Base-by-base conservation (phyloP, 2,797 vertebrate species). In the Acanthurus lineatus region DNA sequence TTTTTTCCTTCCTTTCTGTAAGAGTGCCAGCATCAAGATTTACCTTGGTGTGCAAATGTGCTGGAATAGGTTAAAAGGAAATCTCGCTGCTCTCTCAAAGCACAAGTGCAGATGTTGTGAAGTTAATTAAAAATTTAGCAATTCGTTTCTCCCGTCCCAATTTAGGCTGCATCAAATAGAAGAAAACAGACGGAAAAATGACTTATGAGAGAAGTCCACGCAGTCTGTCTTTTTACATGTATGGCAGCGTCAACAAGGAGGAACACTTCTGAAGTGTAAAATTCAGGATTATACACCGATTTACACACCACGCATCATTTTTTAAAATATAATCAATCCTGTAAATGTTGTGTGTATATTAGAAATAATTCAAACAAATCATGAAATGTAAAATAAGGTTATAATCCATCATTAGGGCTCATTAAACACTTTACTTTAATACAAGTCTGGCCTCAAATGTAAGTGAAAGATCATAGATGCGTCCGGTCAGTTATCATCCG, bases 91-190 rank as follows among this genome's bases (percentile, higher is more conserved):
- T 95, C 94, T 94, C 93, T 95, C 94, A 93, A 95, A 96, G 95
- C 93, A 94, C 94, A 95, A 95, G 93, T 96, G 94, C 96, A 96
- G 96, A 96, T 96, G 96, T 96, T 95, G 91, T 95, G 94, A 95
- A 96, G 96, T 95, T 96, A 95, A 96, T 96, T 96, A 96, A 96
- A 96, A 95, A 96, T 96, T 94, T 95, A 96, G 94, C 94, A 94
- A 94, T 96, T 95, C 92, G 90, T 95, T 95, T 95, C 93, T 95
- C 93, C 92, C 79, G 91, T 94, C 94, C 94, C 92, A 95, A 96
- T 96, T 96, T 96, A 94, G 95, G 93, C 92, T 93, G 92, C 94
- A 95, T 96, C 94, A 96, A 95, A 95, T 93, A 73, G 91, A 92
- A 91, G 93, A 93, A 95, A 95, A 92, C 92, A 93, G 93, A 94